phyloP scores from a whole-genome alignment of 2,113 vertebrate species.

The Mobula hypostoma region DNA sequence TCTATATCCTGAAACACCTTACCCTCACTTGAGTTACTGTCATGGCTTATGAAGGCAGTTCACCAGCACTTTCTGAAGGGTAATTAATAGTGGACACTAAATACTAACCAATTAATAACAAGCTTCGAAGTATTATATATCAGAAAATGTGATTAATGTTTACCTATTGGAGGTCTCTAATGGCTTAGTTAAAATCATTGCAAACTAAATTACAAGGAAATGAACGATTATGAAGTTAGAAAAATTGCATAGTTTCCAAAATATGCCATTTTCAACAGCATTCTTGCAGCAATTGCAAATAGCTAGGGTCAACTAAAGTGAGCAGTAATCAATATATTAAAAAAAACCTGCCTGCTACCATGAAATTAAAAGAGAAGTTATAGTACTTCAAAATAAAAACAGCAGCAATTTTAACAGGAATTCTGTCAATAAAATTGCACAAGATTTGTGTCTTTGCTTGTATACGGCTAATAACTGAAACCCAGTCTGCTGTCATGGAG shows the following conservation, averaged over 20 bases:
- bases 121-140: background rate
- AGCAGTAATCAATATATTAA: constrained; percentile 59
- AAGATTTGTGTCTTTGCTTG: constrained; percentile 67
- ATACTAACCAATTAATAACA: background rate
- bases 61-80: too few species aligned
- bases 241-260: constrained; percentile 52
- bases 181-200: background rate
- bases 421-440: constrained; percentile 66
- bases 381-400: constrained; percentile 51
- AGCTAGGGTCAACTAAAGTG: constrained; percentile 64
- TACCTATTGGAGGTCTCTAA: background rate
- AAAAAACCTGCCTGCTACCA: constrained; percentile 53
- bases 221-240: constrained; percentile 29
- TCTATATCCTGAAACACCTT: too few species aligned
- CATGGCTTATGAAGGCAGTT: too few species aligned
- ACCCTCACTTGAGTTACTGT: too few species aligned
- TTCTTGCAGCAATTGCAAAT: constrained; percentile 62
- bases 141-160: background rate
- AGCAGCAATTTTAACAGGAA: constrained; percentile 63
- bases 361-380: constrained; percentile 62
- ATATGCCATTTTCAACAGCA: constrained; percentile 52
- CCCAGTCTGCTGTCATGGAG: constrained; percentile 68
- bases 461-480: constrained; percentile 70
- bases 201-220: background rate
- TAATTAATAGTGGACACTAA: too few species aligned